Evolutionary conservation across 2,888 invertebrate genomes (phyloP), one percentile per base, ranked within the genome.

Genomic region (Heliconius aoede): DNA sequence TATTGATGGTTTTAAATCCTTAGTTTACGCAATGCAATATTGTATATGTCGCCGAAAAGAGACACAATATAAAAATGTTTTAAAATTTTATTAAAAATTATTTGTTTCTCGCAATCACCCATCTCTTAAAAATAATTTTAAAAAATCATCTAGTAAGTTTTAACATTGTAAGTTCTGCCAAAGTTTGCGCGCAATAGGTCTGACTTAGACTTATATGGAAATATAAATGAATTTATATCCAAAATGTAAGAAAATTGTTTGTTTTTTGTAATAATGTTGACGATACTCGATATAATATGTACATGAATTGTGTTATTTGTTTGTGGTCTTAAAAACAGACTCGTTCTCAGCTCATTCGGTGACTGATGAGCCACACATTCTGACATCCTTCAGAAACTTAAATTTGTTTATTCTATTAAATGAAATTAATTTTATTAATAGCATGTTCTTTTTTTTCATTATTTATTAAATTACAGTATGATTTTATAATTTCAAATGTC

Each of bases 211-310:
- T 82, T 83, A 84, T 82, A 84, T 91, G 91, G 88, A 91, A 90
- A 91, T 85, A 86, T 83, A 84, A 91, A 94, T 94, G 92, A 94
- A 94, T 87, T 87, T 30, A 69, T 69, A 84, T 81, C 89, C 87
- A 46, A 73, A n/a, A 46, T 87, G 85, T 26, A 28, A 60, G 11
- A 11, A 61, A 36, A 58, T 61, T 40, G 60, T 61, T 36, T 40
- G 24, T 36, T 36, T 36, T 58, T 60, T 60, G 21, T 60, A 60
- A 36, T 60, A 72, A 58, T 72, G 36, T 69, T 72, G 58, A 72
- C 72, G 86, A 84, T 83, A 86, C 83, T 87, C 88, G 88, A 89
- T 88, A 82, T 88, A 87, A 86, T 36, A 36, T 36, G 7, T n/a
- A 55, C 55, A 90, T 88, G 86, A 87, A 89, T 90, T 91, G 87